Base-by-base conservation (phyloP, 2,888 invertebrate species). In the Hyposoter didymator region DNA sequence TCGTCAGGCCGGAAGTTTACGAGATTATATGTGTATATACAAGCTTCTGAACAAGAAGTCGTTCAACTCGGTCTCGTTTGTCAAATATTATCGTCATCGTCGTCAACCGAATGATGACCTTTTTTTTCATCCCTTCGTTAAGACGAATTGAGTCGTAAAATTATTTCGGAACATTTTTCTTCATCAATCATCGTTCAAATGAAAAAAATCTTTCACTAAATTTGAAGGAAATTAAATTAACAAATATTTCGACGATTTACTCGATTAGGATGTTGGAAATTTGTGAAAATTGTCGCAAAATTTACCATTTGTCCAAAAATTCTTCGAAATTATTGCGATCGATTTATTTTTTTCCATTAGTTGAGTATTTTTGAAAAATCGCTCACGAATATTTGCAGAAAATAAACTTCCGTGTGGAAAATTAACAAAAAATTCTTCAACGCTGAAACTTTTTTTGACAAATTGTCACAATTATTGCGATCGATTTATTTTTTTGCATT, bases 1-100 rank as follows among this genome's bases (percentile, higher is more conserved):
- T 62, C 73, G 17, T 78, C 67, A 67, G 39, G 19, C 84, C 84
- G 84, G 84, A 84, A 84, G 79, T 79, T 74, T 79, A 69, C 49
- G n/a, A 47, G 59, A 64, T 62, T 70, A 82, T 49, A 69, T 14
- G 47, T 69, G 55, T 32, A 47, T 22, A 14, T 28, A 78, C 19
- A 62, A 59, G 64, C 67, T 52, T 52, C 66, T 74, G 28, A 22
- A 69, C 39, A 69, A 82, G 32, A 76, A 82, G 22, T 28, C 28
- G 22, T 62, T 81, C 67, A n/a, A 32, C 59, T 55, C 35, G 35
- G 5, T 6, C 43, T 66, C 52, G 45, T 64, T 43, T 19, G 76
- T 82, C 66, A 55, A 82, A 82, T 62, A 52, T 80, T 73, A 59
- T 59, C 59, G 14, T 59, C 59, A 59, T 22, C 47, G 1, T 49